Evolutionary conservation across 2,113 vertebrate species (phyloP), one percentile per base, ranked within the genome.

Genomic region (Ardeotis arabs): DNA sequence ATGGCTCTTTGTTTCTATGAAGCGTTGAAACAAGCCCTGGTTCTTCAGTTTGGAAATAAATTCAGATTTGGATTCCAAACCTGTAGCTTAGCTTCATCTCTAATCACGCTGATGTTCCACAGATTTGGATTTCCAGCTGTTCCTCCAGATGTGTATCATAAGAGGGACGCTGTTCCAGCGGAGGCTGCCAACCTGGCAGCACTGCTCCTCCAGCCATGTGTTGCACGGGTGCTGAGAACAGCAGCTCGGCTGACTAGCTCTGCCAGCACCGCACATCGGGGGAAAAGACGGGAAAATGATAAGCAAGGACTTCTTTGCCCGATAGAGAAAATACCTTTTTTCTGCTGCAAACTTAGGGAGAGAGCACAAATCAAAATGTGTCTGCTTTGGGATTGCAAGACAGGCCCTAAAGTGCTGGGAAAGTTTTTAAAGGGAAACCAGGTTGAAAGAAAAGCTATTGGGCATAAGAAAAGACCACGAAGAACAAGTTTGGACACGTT

Each of bases 1-100:
- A 62, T 84, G 94, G 33, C 41, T 93, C 52, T 92, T 88, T 78
- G 66, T 92, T 94, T 92, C 86, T 79, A 20, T 60, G 68, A 86
- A 90, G 63, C 27, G 1, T 10, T 68, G 69, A 96, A 96, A 89
- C 45, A 68, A 89, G 60, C 77, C 35, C 12, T 0, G 0, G 41
- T 75, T 91, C 69, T 89, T 75, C 63, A 62, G 8, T 79, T 87
- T 87, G 86, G 77, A 92, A 94, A 59, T 52, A 52, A 74, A 75
- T 70, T 58, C 29, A 41, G 64, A 66, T 76, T 78, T 37, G 12
- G 73, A 82, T 90, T 92, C 60, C 78, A 94, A 90, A 89, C 77
- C 73, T 92, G 86, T 78, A 89, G 90, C 68, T 90, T 75, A 90
- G 53, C 89, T 94, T 90, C 68, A 12, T 64, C 33, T 78, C 29